Conservation (phyloP, 2,113 vertebrate species). For the Colinus virginianus region DNA sequence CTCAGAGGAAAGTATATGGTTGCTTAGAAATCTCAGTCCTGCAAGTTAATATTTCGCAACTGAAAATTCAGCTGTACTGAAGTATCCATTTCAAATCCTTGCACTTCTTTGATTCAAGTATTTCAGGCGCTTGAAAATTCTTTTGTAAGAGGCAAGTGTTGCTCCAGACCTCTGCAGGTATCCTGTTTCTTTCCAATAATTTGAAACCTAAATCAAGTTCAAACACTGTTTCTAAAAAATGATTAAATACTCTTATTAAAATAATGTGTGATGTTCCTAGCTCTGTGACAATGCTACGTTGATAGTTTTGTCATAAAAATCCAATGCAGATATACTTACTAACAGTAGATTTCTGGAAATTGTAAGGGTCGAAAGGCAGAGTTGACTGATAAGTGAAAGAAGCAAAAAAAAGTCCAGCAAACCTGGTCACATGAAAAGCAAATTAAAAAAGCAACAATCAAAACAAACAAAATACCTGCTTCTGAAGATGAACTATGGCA, state of each 20-base stretch:
- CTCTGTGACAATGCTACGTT: background rate
- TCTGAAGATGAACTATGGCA: background rate
- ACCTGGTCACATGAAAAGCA: background rate
- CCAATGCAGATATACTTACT: too few relatives aligned
- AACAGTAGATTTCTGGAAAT: background rate
- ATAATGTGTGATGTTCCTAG: background rate
- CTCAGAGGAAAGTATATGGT: fast-evolving
- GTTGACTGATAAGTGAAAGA: background rate
- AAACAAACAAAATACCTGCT: background rate
- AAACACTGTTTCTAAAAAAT: conserved; percentile 24
- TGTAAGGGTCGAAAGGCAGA: background rate
- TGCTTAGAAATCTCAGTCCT: background rate
- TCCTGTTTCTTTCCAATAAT: conserved; percentile 1
- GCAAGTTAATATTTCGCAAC: background rate
- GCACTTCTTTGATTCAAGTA: background rate
- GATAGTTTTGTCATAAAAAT: background rate
- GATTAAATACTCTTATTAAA: background rate
- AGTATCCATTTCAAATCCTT: background rate
- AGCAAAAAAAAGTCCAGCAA: fast-evolving
- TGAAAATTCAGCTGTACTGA: background rate
- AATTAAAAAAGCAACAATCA: background rate
- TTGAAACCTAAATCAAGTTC: conserved; percentile 45
- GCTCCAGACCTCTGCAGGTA: background rate
- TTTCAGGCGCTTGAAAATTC: background rate
- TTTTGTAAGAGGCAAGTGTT: background rate